phyloP scores from a whole-genome alignment of 2,113 vertebrate genomes.

The Pachycephala philippinensis region DNA sequence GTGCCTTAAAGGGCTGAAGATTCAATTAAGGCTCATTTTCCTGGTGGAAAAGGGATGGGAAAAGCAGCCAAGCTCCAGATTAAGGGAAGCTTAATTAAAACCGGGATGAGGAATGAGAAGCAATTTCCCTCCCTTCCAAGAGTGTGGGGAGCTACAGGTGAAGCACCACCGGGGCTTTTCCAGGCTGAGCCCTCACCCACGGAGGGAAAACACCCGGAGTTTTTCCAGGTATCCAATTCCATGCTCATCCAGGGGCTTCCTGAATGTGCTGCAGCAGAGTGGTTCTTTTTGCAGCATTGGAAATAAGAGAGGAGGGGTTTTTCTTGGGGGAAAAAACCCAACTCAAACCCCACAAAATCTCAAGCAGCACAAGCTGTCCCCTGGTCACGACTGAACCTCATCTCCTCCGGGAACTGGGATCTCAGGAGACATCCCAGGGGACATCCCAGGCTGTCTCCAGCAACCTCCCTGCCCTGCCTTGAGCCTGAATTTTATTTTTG shows the following conservation, averaged over 20 bases:
- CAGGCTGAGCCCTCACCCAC: not conserved
- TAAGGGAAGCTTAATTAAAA: not conserved
- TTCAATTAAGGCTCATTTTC: conserved; percentile 2
- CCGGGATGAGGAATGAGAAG: not conserved
- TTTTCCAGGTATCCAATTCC: fast-evolving
- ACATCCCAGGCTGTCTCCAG: not conserved
- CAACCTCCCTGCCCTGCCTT: not conserved
- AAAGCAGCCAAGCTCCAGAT: not conserved
- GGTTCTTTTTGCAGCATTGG: not conserved
- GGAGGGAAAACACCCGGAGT: not conserved
- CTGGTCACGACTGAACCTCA: not conserved
- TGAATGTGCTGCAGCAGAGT: not conserved
- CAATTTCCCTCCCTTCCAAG: not conserved
- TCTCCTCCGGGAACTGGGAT: not conserved
- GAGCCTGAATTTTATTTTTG: not conserved
- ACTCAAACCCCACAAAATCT: not conserved
- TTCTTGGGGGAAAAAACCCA: not conserved
- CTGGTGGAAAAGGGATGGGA: not conserved
- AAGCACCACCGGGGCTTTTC: not conserved
- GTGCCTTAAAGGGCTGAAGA: not conserved
- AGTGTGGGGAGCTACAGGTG: not conserved
- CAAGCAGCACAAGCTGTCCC: not conserved
- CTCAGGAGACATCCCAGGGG: not conserved
- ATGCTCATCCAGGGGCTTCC: not conserved
- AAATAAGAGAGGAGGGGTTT: not conserved